Conservation (phyloP, 2,888 invertebrate species). For the Cryptophagus acutangulus region DNA sequence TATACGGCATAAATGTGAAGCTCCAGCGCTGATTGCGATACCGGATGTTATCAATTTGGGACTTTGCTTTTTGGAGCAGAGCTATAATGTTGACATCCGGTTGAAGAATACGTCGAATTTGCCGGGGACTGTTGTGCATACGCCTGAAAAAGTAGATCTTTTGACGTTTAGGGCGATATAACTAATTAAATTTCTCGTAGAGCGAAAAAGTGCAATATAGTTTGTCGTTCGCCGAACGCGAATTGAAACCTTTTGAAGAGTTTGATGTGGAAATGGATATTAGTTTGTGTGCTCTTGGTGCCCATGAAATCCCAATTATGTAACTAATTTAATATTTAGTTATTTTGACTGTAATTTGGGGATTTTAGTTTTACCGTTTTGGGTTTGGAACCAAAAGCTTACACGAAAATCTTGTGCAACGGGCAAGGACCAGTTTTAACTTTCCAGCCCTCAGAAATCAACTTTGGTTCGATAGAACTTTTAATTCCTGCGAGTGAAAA, state of each 20-base stretch:
- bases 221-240: too few relatives aligned
- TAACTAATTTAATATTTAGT: too few relatives aligned
- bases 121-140: constrained; percentile 47
- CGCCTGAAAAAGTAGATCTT: constrained; percentile 21
- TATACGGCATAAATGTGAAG: constrained; percentile 51
- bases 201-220: constrained; percentile 4
- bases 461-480: constrained; percentile 61
- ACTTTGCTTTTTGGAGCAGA: constrained; percentile 57
- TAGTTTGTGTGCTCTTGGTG: constrained; percentile 21
- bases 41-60: constrained; percentile 53
- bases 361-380: constrained; percentile 28
- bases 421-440: constrained; percentile 64
- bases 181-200: constrained; percentile 7
- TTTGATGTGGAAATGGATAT: constrained; percentile 24
- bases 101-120: constrained; percentile 50
- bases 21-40: constrained; percentile 49
- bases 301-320: constrained; percentile 26
- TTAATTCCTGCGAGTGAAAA: constrained; percentile 51
- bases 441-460: constrained; percentile 54
- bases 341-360: too few relatives aligned
- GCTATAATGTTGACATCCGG: constrained; percentile 51
- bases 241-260: constrained; percentile 13
- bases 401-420: constrained; percentile 52
- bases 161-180: constrained; percentile 1
- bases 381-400: constrained; percentile 23